Conservation (phyloP, 2,888 invertebrate genomes). For the Drosophila sordidula region DNA sequence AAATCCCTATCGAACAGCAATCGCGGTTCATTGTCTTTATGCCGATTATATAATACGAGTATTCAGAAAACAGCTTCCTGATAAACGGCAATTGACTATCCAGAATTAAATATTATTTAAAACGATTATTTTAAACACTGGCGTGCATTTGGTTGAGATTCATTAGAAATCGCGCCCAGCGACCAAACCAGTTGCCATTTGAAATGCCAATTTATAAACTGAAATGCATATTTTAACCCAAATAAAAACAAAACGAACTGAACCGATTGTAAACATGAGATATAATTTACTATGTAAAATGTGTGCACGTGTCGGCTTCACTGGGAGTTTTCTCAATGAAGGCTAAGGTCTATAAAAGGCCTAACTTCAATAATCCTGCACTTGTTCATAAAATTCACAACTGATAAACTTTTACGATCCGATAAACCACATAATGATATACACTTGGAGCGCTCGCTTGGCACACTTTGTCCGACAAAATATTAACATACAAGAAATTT, state of each 20-base stretch:
- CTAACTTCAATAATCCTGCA: constrained; percentile 1
- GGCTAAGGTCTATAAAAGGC: not conserved
- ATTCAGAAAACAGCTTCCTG: not conserved
- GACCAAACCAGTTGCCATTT: constrained; percentile 64
- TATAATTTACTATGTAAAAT: constrained; percentile 2
- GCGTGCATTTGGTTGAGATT: constrained; percentile 12
- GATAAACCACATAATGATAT: constrained; percentile 27
- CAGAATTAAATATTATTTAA: constrained; percentile 3
- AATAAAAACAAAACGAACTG: constrained; percentile 17
- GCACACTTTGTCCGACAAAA: constrained; percentile 21
- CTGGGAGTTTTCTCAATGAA: not conserved
- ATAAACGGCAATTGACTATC: not conserved
- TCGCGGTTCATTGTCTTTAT: not conserved
- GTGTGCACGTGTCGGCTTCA: constrained; percentile 13
- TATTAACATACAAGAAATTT: constrained; percentile 40
- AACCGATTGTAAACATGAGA: constrained; percentile 4
- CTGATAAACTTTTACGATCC: constrained; percentile 28
- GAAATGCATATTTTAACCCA: constrained; percentile 48
- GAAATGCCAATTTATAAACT: constrained; percentile 40
- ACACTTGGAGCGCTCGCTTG: constrained; percentile 25
- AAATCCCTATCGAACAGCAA: not conserved
- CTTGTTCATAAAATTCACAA: not conserved
- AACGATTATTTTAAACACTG: constrained; percentile 4
- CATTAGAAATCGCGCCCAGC: constrained; percentile 31
- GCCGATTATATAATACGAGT: not conserved